phyloP scores from a whole-genome alignment of 2,888 invertebrate genomes.

The Geotrupes spiniger region DNA sequence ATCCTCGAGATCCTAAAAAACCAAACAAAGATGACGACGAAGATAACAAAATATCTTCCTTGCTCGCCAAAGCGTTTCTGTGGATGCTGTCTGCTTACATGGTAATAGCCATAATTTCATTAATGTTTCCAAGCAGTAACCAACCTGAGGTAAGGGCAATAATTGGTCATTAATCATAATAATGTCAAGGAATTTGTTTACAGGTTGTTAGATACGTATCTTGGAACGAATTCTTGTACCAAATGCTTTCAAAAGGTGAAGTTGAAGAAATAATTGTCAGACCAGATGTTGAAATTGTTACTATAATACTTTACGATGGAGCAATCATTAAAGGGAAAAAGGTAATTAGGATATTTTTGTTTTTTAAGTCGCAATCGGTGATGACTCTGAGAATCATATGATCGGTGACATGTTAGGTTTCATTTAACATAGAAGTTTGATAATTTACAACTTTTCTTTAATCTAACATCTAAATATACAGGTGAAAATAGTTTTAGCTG shows the following conservation, averaged over 20 bases:
- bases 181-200: neutral
- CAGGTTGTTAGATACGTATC: slow-evolving; percentile 75
- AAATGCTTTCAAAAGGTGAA: slow-evolving; percentile 92
- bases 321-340: slow-evolving; percentile 81
- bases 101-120: slow-evolving; percentile 68
- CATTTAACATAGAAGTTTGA: too few species aligned
- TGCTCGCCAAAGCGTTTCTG: slow-evolving; percentile 72
- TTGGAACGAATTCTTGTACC: slow-evolving; percentile 96
- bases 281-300: slow-evolving; percentile 81
- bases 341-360: slow-evolving; percentile 50
- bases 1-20: slow-evolving; percentile 36
- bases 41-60: slow-evolving; percentile 67
- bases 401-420: too few species aligned
- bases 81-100: slow-evolving; percentile 78
- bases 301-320: slow-evolving; percentile 79
- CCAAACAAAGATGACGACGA: slow-evolving; percentile 59
- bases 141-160: slow-evolving; percentile 64
- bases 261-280: slow-evolving; percentile 83
- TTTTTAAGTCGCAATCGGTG: too few species aligned
- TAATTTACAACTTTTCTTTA: too few species aligned
- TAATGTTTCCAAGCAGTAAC: slow-evolving; percentile 67
- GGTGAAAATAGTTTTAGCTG: too few species aligned
- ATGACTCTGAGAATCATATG: too few species aligned
- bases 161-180: neutral
- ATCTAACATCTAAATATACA: too few species aligned